Percentiles rank a stretch among this genome's conserved stretches.
Evolutionary conservation across 30 jellyfish, hydroid and myxozoan genomes (phyloP).

Genomic region (Hydractinia echinata): DNA sequence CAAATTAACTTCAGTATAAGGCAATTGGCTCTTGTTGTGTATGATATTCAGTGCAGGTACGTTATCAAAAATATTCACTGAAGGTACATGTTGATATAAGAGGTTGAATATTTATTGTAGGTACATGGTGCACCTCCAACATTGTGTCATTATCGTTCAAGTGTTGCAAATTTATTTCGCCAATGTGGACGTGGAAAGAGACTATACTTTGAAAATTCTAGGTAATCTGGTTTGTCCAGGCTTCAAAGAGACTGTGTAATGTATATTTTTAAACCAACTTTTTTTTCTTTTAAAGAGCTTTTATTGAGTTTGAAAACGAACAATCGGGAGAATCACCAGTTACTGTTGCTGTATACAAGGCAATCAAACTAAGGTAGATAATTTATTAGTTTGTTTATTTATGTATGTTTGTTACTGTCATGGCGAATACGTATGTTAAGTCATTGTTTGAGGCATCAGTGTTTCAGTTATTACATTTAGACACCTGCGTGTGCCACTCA

Average conservation of each 20-base stretch:
- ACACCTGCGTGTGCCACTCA: conserved; percentile 67
- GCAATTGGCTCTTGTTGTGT: too few relatives aligned
- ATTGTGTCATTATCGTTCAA: conserved; percentile 46
- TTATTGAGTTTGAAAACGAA: conserved; percentile 70
- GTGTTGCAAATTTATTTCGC: conserved; percentile 70
- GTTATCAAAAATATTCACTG: too few relatives aligned
- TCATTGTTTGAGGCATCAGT: background rate
- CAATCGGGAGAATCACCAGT: conserved; percentile 46
- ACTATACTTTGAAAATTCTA: conserved; percentile 76
- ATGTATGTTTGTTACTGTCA: background rate
- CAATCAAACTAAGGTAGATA: conserved; percentile 80
- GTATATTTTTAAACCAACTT: background rate
- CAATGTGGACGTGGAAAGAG: conserved; percentile 82
- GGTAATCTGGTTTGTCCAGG: conserved; percentile 38
- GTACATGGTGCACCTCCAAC: conserved; percentile 84
- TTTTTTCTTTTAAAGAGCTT: conserved; percentile 51
- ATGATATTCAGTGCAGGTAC: too few relatives aligned
- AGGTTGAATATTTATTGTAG: conserved; percentile 25
- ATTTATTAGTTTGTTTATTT: background rate
- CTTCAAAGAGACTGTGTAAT: too few relatives aligned
- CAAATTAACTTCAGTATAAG: too few relatives aligned
- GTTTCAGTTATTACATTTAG: conserved; percentile 36
- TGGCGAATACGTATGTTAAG: background rate
- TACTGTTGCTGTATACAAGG: conserved; percentile 81
- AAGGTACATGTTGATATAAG: too few relatives aligned